Conservation (phyloP, 2,888 invertebrate genomes). For the Ernsta delagoae region DNA sequence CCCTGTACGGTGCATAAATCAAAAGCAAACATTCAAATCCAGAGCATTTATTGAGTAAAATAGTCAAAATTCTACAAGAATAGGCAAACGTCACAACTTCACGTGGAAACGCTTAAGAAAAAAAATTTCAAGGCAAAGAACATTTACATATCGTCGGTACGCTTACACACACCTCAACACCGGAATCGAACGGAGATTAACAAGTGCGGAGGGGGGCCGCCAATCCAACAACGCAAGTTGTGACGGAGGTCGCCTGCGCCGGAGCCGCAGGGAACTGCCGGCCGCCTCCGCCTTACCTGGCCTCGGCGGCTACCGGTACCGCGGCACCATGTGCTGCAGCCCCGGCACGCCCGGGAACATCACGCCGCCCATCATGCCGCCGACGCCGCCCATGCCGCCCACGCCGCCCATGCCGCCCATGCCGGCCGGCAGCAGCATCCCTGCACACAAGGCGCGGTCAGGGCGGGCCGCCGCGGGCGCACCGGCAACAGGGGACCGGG, state of each 20-base stretch:
- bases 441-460: constrained; percentile 59
- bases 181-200: constrained; percentile 35
- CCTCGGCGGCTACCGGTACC: constrained; percentile 71
- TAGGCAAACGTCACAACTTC: constrained; percentile 84
- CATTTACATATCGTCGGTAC: constrained; percentile 64
- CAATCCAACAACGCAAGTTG: constrained; percentile 84
- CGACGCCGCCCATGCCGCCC: constrained; percentile 77
- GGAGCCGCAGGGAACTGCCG: constrained; percentile 84
- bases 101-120: constrained; percentile 78
- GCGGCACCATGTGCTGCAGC: constrained; percentile 91
- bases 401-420: constrained; percentile 65
- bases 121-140: constrained; percentile 78
- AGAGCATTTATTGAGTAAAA: constrained; percentile 83
- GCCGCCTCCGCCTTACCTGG: constrained; percentile 66
- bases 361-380: constrained; percentile 63
- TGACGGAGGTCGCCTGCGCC: constrained; percentile 57
- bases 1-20: constrained; percentile 49
- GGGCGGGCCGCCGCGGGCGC: constrained; percentile 36
- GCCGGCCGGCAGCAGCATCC: constrained; percentile 77
- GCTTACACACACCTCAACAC: constrained; percentile 69
- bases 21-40: constrained; percentile 65
- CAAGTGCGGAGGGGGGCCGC: constrained; percentile 72
- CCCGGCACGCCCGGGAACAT: constrained; percentile 69
- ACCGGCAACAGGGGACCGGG: background rate
- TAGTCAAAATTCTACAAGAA: constrained; percentile 84